Conservation (phyloP, 2,888 invertebrate genomes). For the Orthonychiurus folsomi region DNA sequence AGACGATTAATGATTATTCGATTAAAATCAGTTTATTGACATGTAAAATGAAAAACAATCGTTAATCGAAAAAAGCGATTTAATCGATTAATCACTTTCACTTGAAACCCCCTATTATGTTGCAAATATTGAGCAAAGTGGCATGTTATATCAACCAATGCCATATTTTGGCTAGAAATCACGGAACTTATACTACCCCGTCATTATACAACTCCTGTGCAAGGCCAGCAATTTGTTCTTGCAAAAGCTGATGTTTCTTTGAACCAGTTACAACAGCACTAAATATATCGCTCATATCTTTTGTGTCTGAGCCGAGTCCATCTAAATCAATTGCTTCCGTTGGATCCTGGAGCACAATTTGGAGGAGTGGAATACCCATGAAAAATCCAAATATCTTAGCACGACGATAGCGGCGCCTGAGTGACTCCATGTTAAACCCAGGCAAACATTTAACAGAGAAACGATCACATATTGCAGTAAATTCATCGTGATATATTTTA, state of each 20-base stretch:
- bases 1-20: too few relatives aligned
- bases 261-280: background rate
- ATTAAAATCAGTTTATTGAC: too few relatives aligned
- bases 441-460: constrained; percentile 4
- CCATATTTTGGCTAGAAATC: too few relatives aligned
- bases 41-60: too few relatives aligned
- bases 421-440: constrained; percentile 5
- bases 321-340: constrained; percentile 5
- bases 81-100: too few relatives aligned
- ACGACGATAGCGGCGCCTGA: constrained; percentile 12
- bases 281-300: constrained; percentile 2
- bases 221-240: background rate
- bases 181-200: background rate
- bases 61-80: too few relatives aligned
- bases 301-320: background rate
- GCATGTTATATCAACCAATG: too few relatives aligned
- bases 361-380: background rate
- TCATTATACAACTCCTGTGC: constrained; percentile 1
- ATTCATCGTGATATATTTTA: constrained; percentile 36
- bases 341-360: constrained; percentile 7
- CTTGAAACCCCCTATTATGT: too few relatives aligned
- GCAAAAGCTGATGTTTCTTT: background rate
- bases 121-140: too few relatives aligned
- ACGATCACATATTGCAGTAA: constrained; percentile 17
- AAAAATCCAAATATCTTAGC: constrained; percentile 13